These are phyloP conservation scores for Rhogogaster chlorosoma DNA, from an alignment of 2,888 invertebrate genomes.

Conservation along the genomic window DNA sequence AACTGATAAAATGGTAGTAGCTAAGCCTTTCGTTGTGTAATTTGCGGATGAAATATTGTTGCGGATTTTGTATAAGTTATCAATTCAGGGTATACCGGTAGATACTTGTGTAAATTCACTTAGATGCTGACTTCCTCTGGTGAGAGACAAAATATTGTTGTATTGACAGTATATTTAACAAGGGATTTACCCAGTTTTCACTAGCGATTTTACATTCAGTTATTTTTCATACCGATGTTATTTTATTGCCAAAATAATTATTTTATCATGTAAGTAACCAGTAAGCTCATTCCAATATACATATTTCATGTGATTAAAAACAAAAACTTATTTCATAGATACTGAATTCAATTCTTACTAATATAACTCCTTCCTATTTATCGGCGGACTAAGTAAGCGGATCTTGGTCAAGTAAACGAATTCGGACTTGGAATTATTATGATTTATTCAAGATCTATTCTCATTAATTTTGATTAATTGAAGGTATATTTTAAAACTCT, in stretches of 20 bases:
- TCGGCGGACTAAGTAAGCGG: background rate
- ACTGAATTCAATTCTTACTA: background rate
- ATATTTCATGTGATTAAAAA: constrained; percentile 1
- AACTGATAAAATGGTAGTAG: background rate
- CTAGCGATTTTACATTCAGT: background rate
- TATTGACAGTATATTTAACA: background rate
- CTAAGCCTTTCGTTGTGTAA: background rate
- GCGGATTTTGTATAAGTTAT: background rate
- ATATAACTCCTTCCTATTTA: background rate
- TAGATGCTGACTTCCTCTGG: background rate
- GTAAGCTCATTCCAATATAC: constrained; percentile 39
- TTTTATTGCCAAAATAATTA: constrained; percentile 25
- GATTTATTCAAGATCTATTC: background rate
- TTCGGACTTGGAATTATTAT: too few relatives aligned
- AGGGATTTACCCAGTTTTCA: background rate
- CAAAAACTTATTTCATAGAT: background rate
- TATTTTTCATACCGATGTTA: background rate
- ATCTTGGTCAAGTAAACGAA: background rate
- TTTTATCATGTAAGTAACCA: constrained; percentile 14
- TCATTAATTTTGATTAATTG: background rate
- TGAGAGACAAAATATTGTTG: constrained; percentile 16
- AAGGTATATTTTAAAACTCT: background rate
- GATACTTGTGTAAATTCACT: background rate
- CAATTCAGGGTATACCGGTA: background rate
- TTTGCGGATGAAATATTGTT: background rate